phyloP scores from a whole-genome alignment of 2,888 invertebrate genomes.

The Drosophila birchii region DNA sequence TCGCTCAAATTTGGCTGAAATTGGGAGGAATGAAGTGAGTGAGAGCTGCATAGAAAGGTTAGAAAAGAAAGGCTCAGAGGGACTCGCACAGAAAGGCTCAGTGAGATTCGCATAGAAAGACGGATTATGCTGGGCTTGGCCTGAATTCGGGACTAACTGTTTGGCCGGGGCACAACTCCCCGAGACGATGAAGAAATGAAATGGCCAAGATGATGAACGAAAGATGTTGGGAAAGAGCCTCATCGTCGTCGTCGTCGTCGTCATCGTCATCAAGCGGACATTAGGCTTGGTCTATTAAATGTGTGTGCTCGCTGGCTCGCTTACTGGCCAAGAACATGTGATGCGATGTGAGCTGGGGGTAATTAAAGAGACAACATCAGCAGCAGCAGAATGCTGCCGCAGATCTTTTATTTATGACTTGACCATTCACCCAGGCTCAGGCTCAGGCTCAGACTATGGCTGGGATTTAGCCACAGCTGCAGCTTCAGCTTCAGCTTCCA shows the following conservation, averaged over 20 bases:
- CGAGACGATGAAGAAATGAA: neutral
- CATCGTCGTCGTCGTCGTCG: slow-evolving; percentile 3
- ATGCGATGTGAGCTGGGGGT: slow-evolving; percentile 40
- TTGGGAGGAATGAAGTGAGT: neutral
- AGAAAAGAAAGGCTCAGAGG: neutral
- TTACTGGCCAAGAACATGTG: slow-evolving; percentile 15
- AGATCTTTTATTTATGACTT: slow-evolving; percentile 68
- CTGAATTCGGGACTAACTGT: slow-evolving; percentile 36
- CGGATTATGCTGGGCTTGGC: slow-evolving; percentile 11
- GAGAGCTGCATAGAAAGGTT: neutral
- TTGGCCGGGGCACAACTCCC: slow-evolving; percentile 1
- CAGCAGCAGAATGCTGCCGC: slow-evolving; percentile 44
- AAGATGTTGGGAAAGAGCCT: slow-evolving; percentile 16
- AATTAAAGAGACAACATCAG: slow-evolving; percentile 71
- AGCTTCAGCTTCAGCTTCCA: neutral
- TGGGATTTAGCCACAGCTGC: slow-evolving; percentile 15
- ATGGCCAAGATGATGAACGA: slow-evolving; percentile 3
- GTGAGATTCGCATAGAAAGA: slow-evolving; percentile 4
- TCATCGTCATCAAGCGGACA: slow-evolving; percentile 16
- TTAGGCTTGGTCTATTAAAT: slow-evolving; percentile 42
- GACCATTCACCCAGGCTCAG: slow-evolving; percentile 57
- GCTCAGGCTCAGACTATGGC: neutral
- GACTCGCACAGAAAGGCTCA: neutral
- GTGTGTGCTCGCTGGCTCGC: slow-evolving; percentile 24
- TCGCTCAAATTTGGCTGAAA: neutral